Evolutionary conservation across 1,140 invertebrate genomes (phyloP).

Genomic region (Coelopa frigida): DNA sequence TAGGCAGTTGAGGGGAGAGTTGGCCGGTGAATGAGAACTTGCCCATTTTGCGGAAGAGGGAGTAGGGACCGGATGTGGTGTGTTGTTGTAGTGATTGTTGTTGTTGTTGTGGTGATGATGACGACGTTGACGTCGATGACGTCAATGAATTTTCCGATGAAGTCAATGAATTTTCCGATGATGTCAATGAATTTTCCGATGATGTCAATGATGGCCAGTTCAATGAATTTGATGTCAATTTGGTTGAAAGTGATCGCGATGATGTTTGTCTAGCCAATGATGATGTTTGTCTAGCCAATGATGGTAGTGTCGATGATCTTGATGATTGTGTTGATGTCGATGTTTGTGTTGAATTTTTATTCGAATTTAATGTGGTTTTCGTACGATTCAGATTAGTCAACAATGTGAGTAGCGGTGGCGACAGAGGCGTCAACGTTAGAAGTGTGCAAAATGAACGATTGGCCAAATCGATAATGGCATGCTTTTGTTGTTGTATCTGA

Average conservation of each 20-base stretch:
- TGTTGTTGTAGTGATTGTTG: too few relatives aligned
- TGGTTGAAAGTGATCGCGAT: conserved; percentile 5
- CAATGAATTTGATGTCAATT: too few relatives aligned
- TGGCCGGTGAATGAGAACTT: conserved; percentile 35
- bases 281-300: conserved; percentile 5
- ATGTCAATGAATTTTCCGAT: too few relatives aligned
- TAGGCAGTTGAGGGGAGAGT: conserved; percentile 39
- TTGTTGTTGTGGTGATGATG: conserved; percentile 16
- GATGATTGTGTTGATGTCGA: neutral
- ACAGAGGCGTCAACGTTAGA: conserved; percentile 38
- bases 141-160: too few relatives aligned
- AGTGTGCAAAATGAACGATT: conserved; percentile 42
- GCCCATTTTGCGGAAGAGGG: conserved; percentile 38
- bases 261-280: conserved; percentile 1
- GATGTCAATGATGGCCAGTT: too few relatives aligned
- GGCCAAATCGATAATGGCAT: conserved; percentile 39
- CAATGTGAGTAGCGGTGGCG: conserved; percentile 38
- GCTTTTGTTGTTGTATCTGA: conserved; percentile 24
- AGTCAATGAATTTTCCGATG: too few relatives aligned
- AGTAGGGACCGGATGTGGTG: neutral
- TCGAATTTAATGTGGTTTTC: neutral
- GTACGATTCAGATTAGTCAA: conserved; percentile 10
- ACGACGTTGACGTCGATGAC: conserved; percentile 2
- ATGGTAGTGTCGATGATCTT: neutral
- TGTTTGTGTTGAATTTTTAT: conserved; percentile 10